Conservation (phyloP, 1,140 invertebrate genomes). For the Leucophenga varia region DNA sequence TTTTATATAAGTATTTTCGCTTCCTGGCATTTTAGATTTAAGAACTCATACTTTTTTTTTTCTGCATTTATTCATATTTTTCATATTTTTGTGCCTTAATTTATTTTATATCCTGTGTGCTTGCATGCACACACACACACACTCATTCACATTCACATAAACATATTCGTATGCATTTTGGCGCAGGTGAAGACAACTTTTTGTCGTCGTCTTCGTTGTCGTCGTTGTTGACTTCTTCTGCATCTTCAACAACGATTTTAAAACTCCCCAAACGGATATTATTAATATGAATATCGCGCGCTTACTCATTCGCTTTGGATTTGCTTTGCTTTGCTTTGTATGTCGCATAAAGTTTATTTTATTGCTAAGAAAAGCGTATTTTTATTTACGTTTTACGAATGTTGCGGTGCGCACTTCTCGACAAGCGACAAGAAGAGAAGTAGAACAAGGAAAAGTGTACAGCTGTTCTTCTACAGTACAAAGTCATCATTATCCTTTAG, state of each 20-base stretch:
- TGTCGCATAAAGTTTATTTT: slow-evolving; percentile 26
- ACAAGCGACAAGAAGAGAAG: slow-evolving; percentile 1
- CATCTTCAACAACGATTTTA: too few species aligned
- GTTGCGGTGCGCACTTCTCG: too few species aligned
- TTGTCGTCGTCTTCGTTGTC: slow-evolving; percentile 4
- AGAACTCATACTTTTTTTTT: too few species aligned
- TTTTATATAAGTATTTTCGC: slow-evolving; percentile 44
- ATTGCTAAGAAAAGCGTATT: slow-evolving; percentile 26
- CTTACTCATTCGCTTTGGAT: slow-evolving; percentile 30
- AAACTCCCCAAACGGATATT: slow-evolving; percentile 51
- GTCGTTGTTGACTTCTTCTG: slow-evolving; percentile 8
- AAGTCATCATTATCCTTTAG: too few species aligned
- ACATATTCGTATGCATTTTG: too few species aligned
- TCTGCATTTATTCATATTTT: slow-evolving; percentile 53
- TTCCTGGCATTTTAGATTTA: slow-evolving; percentile 24
- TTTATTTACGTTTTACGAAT: slow-evolving; percentile 33
- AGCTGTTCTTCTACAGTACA: too few species aligned
- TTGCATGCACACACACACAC: slow-evolving; percentile 30
- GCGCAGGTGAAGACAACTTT: slow-evolving; percentile 21
- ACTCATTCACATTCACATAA: slow-evolving; percentile 13
- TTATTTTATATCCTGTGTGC: slow-evolving; percentile 53
- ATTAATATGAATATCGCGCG: slow-evolving; percentile 54
- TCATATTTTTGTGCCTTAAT: slow-evolving; percentile 54
- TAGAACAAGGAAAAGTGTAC: too few species aligned
- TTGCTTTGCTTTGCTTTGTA: too few species aligned